Conservation (phyloP, 2,113 vertebrate species). For the Eublepharis macularius region DNA sequence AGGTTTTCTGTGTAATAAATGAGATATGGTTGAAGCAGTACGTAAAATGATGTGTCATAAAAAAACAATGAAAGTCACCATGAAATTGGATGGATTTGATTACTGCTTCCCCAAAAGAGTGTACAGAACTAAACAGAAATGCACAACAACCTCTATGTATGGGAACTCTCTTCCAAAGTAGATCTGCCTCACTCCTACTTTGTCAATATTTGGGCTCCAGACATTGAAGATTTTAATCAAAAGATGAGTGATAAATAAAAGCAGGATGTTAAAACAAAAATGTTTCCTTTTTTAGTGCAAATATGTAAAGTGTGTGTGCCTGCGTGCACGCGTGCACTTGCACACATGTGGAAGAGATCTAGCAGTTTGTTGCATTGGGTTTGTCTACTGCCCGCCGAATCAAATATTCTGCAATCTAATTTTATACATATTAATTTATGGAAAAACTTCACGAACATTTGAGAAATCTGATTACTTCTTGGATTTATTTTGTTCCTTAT, state of each 20-base stretch:
- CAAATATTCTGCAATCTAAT: not conserved
- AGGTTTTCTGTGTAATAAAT: not conserved
- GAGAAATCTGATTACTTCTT: not conserved
- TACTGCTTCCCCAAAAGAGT: not conserved
- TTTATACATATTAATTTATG: not conserved
- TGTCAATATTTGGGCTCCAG: no score
- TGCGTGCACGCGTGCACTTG: no score
- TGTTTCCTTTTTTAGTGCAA: not conserved
- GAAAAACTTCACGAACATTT: not conserved
- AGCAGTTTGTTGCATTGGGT: not conserved
- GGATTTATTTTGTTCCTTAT: not conserved
- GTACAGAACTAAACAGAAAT: not conserved
- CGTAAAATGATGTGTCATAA: not conserved
- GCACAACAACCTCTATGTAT: no score
- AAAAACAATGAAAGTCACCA: not conserved
- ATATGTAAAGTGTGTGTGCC: not conserved
- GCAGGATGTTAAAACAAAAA: no score
- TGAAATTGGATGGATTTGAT: not conserved
- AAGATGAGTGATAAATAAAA: no score
- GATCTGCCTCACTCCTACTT: no score
- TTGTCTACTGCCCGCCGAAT: not conserved
- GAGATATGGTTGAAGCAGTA: not conserved
- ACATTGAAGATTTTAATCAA: no score
- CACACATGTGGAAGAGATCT: not conserved
- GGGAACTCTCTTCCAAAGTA: no score